Conservation (phyloP, 2,888 invertebrate species). For the Drosophila mimica region DNA sequence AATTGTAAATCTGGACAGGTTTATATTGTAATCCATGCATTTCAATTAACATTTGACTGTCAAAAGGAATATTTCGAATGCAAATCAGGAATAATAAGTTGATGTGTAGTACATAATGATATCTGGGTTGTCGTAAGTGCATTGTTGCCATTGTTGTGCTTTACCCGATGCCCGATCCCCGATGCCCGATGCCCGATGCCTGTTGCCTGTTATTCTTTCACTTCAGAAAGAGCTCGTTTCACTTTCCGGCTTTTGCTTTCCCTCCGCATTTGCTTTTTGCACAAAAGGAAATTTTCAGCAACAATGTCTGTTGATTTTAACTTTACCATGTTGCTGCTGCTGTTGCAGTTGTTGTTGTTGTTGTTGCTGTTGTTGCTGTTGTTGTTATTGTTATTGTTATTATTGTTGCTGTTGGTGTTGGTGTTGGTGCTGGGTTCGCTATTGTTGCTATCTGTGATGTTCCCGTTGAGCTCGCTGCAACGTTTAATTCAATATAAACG, state of each 20-base stretch:
- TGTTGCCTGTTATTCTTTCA: slow-evolving; percentile 71
- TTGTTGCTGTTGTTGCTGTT: slow-evolving; percentile 61
- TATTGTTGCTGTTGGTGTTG: slow-evolving; percentile 36
- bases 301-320: slow-evolving; percentile 79
- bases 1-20: neutral
- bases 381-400: slow-evolving; percentile 55
- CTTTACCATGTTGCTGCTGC: slow-evolving; percentile 49
- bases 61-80: slow-evolving; percentile 11
- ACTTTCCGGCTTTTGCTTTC: slow-evolving; percentile 70
- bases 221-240: slow-evolving; percentile 73
- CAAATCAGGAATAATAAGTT: slow-evolving; percentile 31
- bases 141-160: slow-evolving; percentile 71
- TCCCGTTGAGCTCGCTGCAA: slow-evolving; percentile 54
- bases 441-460: slow-evolving; percentile 61
- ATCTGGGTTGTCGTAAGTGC: slow-evolving; percentile 65
- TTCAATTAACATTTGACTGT: slow-evolving; percentile 61
- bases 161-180: too few species aligned
- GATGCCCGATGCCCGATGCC: too few species aligned
- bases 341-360: slow-evolving; percentile 31
- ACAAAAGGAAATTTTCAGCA: slow-evolving; percentile 58
- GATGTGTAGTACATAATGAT: slow-evolving; percentile 47
- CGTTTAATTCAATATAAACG: slow-evolving; percentile 79
- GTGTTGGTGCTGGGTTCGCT: slow-evolving; percentile 37
- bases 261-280: slow-evolving; percentile 30
- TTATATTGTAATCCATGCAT: slow-evolving; percentile 15